Conservation (phyloP, 2,113 vertebrate species). For the Rhipidura dahli region DNA sequence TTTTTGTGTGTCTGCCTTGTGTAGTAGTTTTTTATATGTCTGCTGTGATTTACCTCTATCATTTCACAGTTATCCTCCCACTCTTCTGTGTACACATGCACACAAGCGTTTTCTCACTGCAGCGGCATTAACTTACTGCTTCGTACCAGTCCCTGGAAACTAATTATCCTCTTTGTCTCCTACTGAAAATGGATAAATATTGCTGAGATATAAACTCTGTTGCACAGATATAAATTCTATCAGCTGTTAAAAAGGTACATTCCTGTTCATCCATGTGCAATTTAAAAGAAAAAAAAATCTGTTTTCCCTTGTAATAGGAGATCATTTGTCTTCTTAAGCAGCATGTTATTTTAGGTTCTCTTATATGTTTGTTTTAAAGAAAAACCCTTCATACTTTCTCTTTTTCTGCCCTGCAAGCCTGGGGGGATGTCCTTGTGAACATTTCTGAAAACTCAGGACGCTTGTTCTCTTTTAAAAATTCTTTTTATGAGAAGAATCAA, state of each 20-base stretch:
- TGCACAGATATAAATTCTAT: background rate
- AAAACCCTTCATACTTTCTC: background rate
- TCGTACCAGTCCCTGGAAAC: background rate
- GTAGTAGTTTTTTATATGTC: background rate
- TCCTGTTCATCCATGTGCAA: background rate
- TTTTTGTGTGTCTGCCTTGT: background rate
- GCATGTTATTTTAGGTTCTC: background rate
- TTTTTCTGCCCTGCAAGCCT: background rate
- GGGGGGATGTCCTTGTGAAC: background rate
- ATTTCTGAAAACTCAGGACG: background rate
- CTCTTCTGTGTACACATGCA: background rate
- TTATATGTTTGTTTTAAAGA: background rate
- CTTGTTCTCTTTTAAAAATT: background rate
- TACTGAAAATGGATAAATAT: background rate
- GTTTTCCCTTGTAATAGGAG: background rate
- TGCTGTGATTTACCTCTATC: background rate
- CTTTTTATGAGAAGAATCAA: background rate
- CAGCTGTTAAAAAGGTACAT: background rate
- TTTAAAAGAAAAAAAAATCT: background rate
- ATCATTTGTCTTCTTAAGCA: background rate
- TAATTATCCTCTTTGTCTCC: background rate
- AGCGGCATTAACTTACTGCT: background rate
- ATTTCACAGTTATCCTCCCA: background rate
- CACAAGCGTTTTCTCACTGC: background rate
- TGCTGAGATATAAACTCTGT: background rate